Percentiles rank a stretch among this genome's conserved stretches.
Evolutionary conservation across 2,113 vertebrate genomes (phyloP).

Genomic region (Chaetodon auriga): DNA sequence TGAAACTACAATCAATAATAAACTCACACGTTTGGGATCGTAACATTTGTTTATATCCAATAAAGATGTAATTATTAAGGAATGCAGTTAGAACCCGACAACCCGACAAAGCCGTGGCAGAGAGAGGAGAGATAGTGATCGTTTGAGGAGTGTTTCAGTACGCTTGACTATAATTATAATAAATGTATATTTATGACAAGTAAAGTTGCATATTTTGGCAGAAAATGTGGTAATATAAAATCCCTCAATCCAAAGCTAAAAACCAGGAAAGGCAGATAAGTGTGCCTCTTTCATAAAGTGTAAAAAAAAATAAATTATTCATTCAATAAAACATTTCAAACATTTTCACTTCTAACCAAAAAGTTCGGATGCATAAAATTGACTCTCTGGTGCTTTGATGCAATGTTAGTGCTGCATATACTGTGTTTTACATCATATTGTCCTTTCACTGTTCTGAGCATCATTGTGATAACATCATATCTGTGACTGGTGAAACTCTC

Average conservation of each 20-base stretch:
- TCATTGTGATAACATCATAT: background rate
- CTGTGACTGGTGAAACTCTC: no score
- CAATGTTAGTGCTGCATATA: background rate
- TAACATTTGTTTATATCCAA: background rate
- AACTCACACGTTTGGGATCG: background rate
- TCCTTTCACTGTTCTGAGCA: background rate
- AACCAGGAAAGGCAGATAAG: background rate
- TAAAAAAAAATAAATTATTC: background rate
- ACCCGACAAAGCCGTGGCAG: background rate
- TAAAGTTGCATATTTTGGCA: background rate
- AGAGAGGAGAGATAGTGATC: background rate
- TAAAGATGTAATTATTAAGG: background rate
- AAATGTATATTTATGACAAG: background rate
- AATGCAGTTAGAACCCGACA: background rate
- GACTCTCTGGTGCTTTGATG: background rate
- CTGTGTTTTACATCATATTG: background rate
- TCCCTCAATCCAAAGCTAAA: background rate
- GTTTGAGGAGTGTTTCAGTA: background rate
- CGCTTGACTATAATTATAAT: background rate
- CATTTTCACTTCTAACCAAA: background rate
- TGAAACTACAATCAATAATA: conserved; percentile 3
- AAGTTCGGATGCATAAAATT: background rate
- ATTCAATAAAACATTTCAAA: background rate
- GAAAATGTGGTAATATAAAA: background rate
- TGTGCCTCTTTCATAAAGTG: background rate